Base-by-base conservation (phyloP, 2,888 invertebrate genomes). In the Hirtodrosophila alboralis region DNA sequence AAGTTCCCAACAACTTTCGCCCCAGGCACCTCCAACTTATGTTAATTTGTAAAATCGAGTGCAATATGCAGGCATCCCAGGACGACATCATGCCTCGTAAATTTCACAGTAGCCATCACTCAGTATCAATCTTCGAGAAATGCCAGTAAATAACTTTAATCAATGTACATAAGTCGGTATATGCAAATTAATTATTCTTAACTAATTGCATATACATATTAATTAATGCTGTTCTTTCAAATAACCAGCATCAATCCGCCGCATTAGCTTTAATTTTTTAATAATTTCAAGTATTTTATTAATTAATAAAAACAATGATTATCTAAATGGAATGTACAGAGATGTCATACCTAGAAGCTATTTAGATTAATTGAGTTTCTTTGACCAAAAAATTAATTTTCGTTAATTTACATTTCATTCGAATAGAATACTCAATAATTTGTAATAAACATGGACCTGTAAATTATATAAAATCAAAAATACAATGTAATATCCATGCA, bases 1-100 rank as follows among this genome's bases (percentile, higher is more conserved):
- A 89, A 83, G 96, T 95, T 92, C 96, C 87, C 91, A 91, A 75
- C 91, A 92, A 75, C 90, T 91, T 68, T 92, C 93, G 84, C 94
- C 95, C 68, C 96, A 96, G 92, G 96, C 96, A 92, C 96, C 96
- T 92, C 96, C 96, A 84, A 96, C 97, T 87, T 97, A 97, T 93
- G 97, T 96, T 92, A 96, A 96, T 94, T 96, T 96, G 76, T 89
- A 90, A 88, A 68, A 54, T 30, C 37, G 18, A 28, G 28, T 40
- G 30, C 48, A 18, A 23, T 26, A 30, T 47, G 45, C 26, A 40
- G 49, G 14, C 45, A 54, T 36, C 43, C 36, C 23, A 40, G 40
- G 41, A 57, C 23, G 58, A 44, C 36, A 26, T 14, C 28, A 23
- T 23, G 23, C 40, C 58, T 36, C 63, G 30, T 28, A 21, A 30